A percentile compares a stretch with the other conserved stretches of the same genome.
phyloP scores from a whole-genome alignment of 2,113 vertebrate species.

The Pithys albifrons region DNA sequence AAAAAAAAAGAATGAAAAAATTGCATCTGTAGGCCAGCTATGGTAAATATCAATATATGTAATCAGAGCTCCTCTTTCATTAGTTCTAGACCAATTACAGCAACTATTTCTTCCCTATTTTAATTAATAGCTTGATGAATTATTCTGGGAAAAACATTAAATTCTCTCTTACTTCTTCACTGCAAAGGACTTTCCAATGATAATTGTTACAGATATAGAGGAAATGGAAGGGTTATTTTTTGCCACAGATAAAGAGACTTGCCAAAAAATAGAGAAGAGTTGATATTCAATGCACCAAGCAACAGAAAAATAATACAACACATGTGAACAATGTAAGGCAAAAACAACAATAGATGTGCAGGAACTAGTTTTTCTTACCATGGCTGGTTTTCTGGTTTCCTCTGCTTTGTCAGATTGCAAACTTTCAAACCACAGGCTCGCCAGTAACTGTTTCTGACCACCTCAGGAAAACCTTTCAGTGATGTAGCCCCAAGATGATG shows the following conservation, averaged over 20 bases:
- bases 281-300: neutral
- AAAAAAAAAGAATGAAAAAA: neutral
- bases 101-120: neutral
- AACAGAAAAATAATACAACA: neutral
- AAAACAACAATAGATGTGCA: neutral
- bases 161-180: neutral
- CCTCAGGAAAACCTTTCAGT: neutral
- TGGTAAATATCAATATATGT: slow-evolving; percentile 11
- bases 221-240: neutral
- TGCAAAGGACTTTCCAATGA: neutral
- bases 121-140: no score
- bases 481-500: neutral
- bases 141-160: neutral
- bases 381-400: neutral
- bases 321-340: neutral
- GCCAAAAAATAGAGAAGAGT: neutral
- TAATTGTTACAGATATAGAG: neutral
- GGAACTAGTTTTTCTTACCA: neutral
- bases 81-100: slow-evolving; percentile 15
- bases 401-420: neutral
- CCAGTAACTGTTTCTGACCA: neutral
- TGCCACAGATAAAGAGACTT: neutral
- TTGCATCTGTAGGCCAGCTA: neutral
- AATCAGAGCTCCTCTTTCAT: slow-evolving; percentile 14
- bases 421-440: neutral